Evolutionary conservation across 2,888 invertebrate species (phyloP).

Genomic region (Oxytorus armatus): DNA sequence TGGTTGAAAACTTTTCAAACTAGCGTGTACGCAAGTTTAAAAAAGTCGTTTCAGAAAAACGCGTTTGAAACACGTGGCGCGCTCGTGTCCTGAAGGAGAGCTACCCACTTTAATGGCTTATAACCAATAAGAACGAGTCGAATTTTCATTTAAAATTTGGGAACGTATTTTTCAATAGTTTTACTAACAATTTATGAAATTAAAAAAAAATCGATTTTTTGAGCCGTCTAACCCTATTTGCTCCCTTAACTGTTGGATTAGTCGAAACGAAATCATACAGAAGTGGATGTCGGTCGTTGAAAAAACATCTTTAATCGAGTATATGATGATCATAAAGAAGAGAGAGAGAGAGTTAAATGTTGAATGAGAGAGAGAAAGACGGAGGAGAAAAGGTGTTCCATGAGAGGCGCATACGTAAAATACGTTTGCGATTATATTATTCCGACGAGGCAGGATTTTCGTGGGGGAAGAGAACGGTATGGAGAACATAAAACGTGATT

Average conservation of each 20-base stretch:
- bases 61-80: too few relatives aligned
- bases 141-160: too few relatives aligned
- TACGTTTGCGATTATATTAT: constrained; percentile 43
- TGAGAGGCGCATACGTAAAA: constrained; percentile 43
- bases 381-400: constrained; percentile 6
- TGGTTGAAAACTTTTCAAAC: too few relatives aligned
- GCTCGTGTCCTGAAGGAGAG: too few relatives aligned
- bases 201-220: too few relatives aligned
- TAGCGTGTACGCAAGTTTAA: too few relatives aligned
- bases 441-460: constrained; percentile 48
- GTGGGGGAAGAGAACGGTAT: constrained; percentile 22
- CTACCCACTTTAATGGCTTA: too few relatives aligned
- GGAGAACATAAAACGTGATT: constrained; percentile 40
- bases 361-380: background rate
- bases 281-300: background rate
- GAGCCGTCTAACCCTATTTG: too few relatives aligned
- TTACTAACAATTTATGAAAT: too few relatives aligned
- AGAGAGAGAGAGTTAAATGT: background rate
- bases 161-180: too few relatives aligned
- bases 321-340: background rate
- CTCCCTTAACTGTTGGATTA: background rate
- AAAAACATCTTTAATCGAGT: background rate
- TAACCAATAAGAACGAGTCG: too few relatives aligned
- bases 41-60: too few relatives aligned
- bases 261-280: background rate